Evolutionary conservation across 37 sponge, comb jelly and placozoan species (phyloP).

Genomic region (Cliona cf. orientalis): DNA sequence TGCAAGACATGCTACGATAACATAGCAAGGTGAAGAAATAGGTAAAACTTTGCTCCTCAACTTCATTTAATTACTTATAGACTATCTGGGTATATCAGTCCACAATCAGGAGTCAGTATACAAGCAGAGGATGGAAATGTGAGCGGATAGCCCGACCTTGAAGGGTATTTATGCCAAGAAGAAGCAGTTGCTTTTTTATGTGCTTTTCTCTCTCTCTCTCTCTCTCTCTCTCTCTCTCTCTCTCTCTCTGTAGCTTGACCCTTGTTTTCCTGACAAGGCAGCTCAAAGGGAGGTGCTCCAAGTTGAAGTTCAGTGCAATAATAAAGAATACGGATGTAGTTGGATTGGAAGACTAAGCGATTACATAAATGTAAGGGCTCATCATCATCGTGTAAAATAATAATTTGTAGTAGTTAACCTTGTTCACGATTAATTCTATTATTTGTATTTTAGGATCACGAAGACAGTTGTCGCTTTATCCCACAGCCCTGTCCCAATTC

Average conservation of each 20-base stretch:
- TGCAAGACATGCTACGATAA: constrained; percentile 56
- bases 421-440: too few species aligned
- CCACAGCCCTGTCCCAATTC: constrained; percentile 47
- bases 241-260: too few species aligned
- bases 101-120: constrained; percentile 9
- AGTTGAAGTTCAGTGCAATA: constrained; percentile 50
- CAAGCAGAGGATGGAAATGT: too few species aligned
- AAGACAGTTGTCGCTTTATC: constrained; percentile 40
- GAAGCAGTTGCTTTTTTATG: too few species aligned
- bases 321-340: constrained; percentile 53
- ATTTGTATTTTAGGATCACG: constrained; percentile 18
- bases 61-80: too few species aligned
- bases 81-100: constrained; percentile 6
- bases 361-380: constrained; percentile 8
- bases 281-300: constrained; percentile 56
- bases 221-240: too few species aligned
- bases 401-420: too few species aligned
- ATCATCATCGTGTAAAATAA: neutral
- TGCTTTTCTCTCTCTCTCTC: too few species aligned
- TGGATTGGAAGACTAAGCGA: constrained; percentile 47
- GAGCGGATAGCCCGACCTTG: too few species aligned
- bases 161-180: too few species aligned
- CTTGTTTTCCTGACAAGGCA: constrained; percentile 70
- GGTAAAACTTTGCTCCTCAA: too few species aligned
- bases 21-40: constrained; percentile 33